Evolutionary conservation across 2,888 invertebrate genomes (phyloP).

Genomic region (Hanleya hanleyi): DNA sequence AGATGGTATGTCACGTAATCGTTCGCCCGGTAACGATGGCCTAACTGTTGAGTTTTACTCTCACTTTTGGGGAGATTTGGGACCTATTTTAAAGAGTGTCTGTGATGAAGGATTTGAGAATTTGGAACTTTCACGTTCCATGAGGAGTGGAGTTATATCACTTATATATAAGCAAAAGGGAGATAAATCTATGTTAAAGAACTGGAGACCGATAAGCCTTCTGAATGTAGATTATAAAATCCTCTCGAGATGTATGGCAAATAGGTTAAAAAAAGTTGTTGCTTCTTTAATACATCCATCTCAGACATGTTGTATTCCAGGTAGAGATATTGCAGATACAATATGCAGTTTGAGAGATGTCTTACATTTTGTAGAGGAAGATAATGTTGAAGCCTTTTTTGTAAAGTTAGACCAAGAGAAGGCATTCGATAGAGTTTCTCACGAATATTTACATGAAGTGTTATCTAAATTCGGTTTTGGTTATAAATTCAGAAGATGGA

Average conservation of each 20-base stretch:
- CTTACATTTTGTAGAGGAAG: not conserved
- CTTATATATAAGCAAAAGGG: not conserved
- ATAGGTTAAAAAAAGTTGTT: not conserved
- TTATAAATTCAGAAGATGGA: slow-evolving; percentile 5
- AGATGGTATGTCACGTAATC: not conserved
- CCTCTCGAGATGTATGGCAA: not conserved
- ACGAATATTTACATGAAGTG: slow-evolving; percentile 2
- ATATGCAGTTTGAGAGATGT: not conserved
- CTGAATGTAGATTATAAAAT: not conserved
- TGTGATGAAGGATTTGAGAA: not conserved
- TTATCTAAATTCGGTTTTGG: slow-evolving; percentile 10
- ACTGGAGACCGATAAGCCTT: not conserved
- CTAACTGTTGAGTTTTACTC: not conserved
- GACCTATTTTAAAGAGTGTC: not conserved
- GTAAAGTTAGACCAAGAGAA: slow-evolving; percentile 16
- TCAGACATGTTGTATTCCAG: not conserved
- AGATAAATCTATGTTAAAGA: not conserved
- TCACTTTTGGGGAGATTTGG: not conserved
- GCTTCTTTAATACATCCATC: not conserved
- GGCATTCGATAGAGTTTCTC: slow-evolving; percentile 15
- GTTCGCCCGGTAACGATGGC: slow-evolving; percentile 11
- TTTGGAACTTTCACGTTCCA: not conserved
- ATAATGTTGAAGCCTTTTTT: not conserved
- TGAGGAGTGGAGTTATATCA: not conserved
- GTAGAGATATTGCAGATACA: not conserved